Base-by-base conservation (phyloP, 2,888 invertebrate genomes). In the Parochlus steinenii region DNA sequence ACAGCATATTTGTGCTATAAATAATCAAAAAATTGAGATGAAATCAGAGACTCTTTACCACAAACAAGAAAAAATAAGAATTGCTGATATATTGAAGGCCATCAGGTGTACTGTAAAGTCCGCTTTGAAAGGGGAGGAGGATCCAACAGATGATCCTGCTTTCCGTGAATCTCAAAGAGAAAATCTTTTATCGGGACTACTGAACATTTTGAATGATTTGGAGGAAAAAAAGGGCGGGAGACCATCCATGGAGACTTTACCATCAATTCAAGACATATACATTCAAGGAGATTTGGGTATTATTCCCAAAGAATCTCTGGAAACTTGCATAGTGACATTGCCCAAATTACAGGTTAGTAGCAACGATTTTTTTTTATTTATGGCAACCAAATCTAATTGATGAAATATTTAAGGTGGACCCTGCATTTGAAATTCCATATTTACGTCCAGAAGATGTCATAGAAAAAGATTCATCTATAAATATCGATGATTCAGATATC, bases 31-130 rank as follows among this genome's bases (percentile, higher is more conserved):
- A 44, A 61, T 61, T 32, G 56, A 61, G 43, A 47, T 66, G 0
- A 45, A 58, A 5, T 53, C 58, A 1, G 64, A 69, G 40, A 50
- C 64, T 4, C 46, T 55, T 2, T 63, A 63, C 40, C 55, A 63
- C 40, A 56, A 62, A 18, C 62, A 64, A 40, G 70, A 76, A 48
- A 58, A 62, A 22, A 56, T 61, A 12, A 65, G 64, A 27, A 49
- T 79, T 4, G 65, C 61, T 7, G 60, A 58, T 24, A 62, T 77
- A 38, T 53, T 81, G 15, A 62, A 64, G 44, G 65, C 71, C 48
- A 71, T 77, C 1, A 68, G 68, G n/a, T 51, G 57, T 34, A 64
- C 70, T 3, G 65, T 76, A 2, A 64, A 69, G 46, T 63, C 65
- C 22, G 68, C 71, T 7, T 56, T 74, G 12, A 63, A 64, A 45